A percentile compares a stretch with the other conserved stretches of the same genome.
These are phyloP conservation scores for Apodemia zela DNA, from an alignment of 2,888 invertebrate genomes.

Conservation along the genomic window DNA sequence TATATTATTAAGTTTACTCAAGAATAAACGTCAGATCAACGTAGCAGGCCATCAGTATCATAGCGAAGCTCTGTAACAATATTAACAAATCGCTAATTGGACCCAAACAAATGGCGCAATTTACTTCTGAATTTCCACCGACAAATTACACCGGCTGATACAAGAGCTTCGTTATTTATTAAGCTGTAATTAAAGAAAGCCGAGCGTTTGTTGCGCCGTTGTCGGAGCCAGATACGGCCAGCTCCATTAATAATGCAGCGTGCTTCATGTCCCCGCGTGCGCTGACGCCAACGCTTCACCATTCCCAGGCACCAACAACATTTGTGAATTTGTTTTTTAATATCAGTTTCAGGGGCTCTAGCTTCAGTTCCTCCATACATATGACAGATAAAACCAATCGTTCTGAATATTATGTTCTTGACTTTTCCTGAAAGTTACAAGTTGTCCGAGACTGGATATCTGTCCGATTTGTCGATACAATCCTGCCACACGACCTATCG, in stretches of 20 bases:
- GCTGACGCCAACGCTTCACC: background rate
- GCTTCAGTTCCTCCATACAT: too few species aligned
- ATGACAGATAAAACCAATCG: too few species aligned
- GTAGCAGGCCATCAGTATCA: too few species aligned
- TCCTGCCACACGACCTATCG: too few species aligned
- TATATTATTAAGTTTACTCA: too few species aligned
- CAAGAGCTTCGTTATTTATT: slow-evolving; percentile 19
- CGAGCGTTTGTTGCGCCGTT: slow-evolving; percentile 6
- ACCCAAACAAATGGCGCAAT: slow-evolving; percentile 9
- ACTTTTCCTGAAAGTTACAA: too few species aligned
- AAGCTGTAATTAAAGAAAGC: slow-evolving; percentile 21
- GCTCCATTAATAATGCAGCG: slow-evolving; percentile 14
- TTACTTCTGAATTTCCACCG: slow-evolving; percentile 17
- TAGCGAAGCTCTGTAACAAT: background rate
- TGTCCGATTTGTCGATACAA: too few species aligned
- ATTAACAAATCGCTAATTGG: slow-evolving; percentile 13
- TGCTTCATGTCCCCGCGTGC: background rate
- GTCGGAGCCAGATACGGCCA: slow-evolving; percentile 6
- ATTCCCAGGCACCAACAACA: background rate
- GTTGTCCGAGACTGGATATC: too few species aligned
- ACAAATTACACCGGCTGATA: slow-evolving; percentile 13
- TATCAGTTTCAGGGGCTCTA: too few species aligned
- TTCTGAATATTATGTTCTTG: too few species aligned
- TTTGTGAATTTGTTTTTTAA: too few species aligned
- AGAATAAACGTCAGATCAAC: too few species aligned